Percentiles rank a stretch among this genome's conserved stretches.
phyloP scores from a whole-genome alignment of 1,140 invertebrate species.

The Hylyphantes graminicola region DNA sequence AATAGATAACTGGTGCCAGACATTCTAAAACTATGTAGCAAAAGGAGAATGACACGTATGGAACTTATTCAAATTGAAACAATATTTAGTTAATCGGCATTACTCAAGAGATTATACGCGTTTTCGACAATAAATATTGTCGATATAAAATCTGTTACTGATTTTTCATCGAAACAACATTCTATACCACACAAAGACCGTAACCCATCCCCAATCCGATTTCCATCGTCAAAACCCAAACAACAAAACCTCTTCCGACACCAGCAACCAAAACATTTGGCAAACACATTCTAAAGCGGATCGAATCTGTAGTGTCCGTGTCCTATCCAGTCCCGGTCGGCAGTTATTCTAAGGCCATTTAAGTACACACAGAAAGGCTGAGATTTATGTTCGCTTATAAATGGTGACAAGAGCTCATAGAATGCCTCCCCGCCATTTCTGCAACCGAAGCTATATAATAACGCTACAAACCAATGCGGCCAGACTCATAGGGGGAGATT shows the following conservation, averaged over 20 bases:
- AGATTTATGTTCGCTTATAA: not conserved
- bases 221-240: not conserved
- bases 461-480: conserved; percentile 36
- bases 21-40: too few species aligned
- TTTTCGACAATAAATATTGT: too few species aligned
- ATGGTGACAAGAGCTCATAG: conserved; percentile 18
- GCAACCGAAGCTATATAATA: conserved; percentile 21
- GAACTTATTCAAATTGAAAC: too few species aligned
- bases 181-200: too few species aligned
- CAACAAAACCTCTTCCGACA: not conserved
- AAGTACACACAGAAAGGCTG: not conserved
- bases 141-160: too few species aligned
- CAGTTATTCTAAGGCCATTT: conserved; percentile 52
- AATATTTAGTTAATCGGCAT: too few species aligned
- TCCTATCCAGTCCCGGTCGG: conserved; percentile 29
- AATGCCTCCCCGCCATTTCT: not conserved
- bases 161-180: too few species aligned
- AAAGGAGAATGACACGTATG: too few species aligned
- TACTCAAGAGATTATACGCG: too few species aligned
- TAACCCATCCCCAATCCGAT: not conserved
- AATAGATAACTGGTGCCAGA: too few species aligned
- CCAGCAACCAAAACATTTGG: conserved; percentile 10
- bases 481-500: not conserved
- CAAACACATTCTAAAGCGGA: conserved; percentile 27
- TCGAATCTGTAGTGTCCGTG: conserved; percentile 42